phyloP scores from a whole-genome alignment of 2,888 invertebrate genomes.

The Lochmaea capreae region DNA sequence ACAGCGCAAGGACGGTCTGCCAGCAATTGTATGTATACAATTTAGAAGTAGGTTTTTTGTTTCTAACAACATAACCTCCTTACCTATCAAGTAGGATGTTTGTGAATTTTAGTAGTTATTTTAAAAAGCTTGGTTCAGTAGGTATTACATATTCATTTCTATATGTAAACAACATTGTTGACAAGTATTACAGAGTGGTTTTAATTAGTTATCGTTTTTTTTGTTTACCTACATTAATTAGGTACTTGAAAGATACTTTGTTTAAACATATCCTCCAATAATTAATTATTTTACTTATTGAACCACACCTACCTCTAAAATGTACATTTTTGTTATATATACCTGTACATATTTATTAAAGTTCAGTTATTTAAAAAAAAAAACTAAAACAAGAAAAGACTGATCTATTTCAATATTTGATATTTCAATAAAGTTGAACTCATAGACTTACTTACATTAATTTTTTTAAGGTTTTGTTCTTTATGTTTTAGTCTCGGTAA shows the following conservation, averaged over 20 bases:
- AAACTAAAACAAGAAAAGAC: neutral
- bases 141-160: constrained; percentile 14
- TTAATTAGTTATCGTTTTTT: constrained; percentile 2
- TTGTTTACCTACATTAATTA: neutral
- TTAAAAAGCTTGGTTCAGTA: constrained; percentile 12
- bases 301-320: constrained; percentile 15
- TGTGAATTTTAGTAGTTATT: constrained; percentile 12
- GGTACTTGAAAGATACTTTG: constrained; percentile 10
- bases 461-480: constrained; percentile 3
- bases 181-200: constrained; percentile 13
- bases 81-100: constrained; percentile 6
- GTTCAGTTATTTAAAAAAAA: neutral
- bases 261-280: constrained; percentile 2
- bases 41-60: constrained; percentile 11
- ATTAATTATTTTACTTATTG: constrained; percentile 4
- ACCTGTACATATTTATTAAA: neutral
- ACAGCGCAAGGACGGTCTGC: constrained; percentile 12
- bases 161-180: constrained; percentile 17
- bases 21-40: constrained; percentile 10
- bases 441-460: neutral
- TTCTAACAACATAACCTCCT: constrained; percentile 9
- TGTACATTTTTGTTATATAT: constrained; percentile 9
- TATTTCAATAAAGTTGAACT: neutral
- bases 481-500: neutral
- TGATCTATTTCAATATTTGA: neutral